Base-by-base conservation (phyloP, 2,113 vertebrate genomes). In the Orthonyx spaldingii region DNA sequence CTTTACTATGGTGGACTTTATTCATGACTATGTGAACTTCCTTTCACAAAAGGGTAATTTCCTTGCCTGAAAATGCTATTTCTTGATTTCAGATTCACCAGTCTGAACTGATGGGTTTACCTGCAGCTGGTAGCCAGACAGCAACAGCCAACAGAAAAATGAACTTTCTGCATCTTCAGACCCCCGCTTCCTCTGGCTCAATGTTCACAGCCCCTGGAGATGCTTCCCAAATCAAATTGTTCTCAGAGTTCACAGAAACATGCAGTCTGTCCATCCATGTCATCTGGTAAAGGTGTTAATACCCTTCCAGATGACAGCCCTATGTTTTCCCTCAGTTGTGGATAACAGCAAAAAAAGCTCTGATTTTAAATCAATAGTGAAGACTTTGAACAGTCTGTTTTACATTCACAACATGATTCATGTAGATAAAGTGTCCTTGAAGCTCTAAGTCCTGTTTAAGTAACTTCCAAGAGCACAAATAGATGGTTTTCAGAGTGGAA, bases 241-340 rank as follows among this genome's bases (percentile, higher is more conserved):
- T 95, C 76, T 95, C 83, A 47, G 28, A 44, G 78, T 82, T 85
- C 94, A 94, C 53, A 79, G 86, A 97, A 91, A 85, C 79, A 88
- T 0, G 0, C 68, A 94, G 87, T 37, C 65, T 0, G 0, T 86
- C 90, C 3, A 3, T 90, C 87, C 0, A 0, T 88, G 81, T 87
- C 90, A 86, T 95, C 95, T 97, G 95, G 86, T 92, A 95, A 96
- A 96, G 89, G 95, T 97, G 94, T 96, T 95, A 93, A 93, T 91
- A 82, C 71, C 75, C 88, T 79, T 94, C 86, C 84, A 92, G 84
- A 93, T 80, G 93, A 93, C 84, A 93, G 64, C 56, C 59, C 80
- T 78, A 12, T 20, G 37, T 81, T 95, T 87, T 42, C 52, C 32
- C 33, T 91, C 56, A 41, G n/a, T 71, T 80, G 76, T 56, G 57